These are phyloP conservation scores for Calidris pygmaea DNA, from an alignment of 2,113 vertebrate genomes.

Conservation along the genomic window DNA sequence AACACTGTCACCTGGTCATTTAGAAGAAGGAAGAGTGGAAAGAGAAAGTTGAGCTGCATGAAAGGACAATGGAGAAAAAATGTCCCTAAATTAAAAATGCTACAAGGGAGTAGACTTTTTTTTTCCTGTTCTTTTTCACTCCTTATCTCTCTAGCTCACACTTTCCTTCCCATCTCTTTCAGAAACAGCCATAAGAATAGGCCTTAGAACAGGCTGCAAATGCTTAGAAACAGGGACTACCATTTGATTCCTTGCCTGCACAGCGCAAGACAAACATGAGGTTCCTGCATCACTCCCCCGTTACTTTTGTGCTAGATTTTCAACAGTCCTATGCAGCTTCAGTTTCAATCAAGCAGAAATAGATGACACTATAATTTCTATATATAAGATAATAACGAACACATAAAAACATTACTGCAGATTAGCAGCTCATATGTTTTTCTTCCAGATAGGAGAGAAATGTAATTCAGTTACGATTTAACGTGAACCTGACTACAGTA, in stretches of 20 bases:
- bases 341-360: not conserved
- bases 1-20: not conserved
- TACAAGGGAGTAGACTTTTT: not conserved
- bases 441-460: not conserved
- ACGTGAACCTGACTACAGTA: not conserved
- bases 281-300: not conserved
- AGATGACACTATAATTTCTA: not conserved
- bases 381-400: not conserved
- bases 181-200: not conserved
- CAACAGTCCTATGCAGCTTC: not conserved
- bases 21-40: not conserved
- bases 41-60: not conserved
- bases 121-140: not conserved
- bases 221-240: not conserved
- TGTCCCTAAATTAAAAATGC: not conserved
- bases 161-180: not conserved
- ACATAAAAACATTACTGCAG: not conserved
- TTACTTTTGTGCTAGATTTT: not conserved
- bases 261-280: not conserved
- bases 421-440: not conserved
- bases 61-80: not conserved
- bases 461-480: not conserved
- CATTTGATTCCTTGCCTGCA: not conserved
- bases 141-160: not conserved
- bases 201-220: not conserved